Evolutionary conservation across 2,888 invertebrate species (phyloP).

Genomic region (Oscheius onirici): DNA sequence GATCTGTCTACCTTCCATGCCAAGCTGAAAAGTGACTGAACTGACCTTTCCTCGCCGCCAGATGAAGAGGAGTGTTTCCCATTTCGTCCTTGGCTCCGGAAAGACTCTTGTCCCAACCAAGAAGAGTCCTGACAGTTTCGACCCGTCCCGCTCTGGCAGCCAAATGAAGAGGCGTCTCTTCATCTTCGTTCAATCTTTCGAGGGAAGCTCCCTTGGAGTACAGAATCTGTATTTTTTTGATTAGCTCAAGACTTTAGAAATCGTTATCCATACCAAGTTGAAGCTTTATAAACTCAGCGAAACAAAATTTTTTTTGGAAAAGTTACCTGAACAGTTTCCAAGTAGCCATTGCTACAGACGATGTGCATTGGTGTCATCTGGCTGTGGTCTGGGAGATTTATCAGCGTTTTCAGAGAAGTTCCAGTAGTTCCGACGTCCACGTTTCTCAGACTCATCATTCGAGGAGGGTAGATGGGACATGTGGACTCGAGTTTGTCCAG

Average conservation of each 20-base stretch:
- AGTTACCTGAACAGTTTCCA: slow-evolving; percentile 38
- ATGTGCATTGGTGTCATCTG: slow-evolving; percentile 74
- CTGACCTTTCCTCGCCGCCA: slow-evolving; percentile 72
- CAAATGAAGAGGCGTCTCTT: slow-evolving; percentile 74
- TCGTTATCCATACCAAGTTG: background rate
- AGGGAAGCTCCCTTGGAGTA: slow-evolving; percentile 72
- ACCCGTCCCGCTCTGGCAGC: slow-evolving; percentile 72
- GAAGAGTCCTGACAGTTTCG: slow-evolving; percentile 44
- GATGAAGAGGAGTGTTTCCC: slow-evolving; percentile 74
- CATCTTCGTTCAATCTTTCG: slow-evolving; percentile 74
- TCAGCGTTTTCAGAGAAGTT: slow-evolving; percentile 51
- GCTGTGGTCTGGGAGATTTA: slow-evolving; percentile 73
- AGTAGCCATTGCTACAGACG: slow-evolving; percentile 72
- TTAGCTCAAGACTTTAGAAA: too few species aligned
- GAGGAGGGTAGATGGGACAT: background rate
- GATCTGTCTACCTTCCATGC: too few species aligned
- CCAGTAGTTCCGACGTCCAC: background rate
- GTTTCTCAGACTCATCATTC: background rate
- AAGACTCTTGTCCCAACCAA: slow-evolving; percentile 53
- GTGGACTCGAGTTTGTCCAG: slow-evolving; percentile 13
- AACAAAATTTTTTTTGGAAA: too few species aligned
- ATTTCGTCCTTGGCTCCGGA: slow-evolving; percentile 51
- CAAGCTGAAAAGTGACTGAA: background rate
- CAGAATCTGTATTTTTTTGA: slow-evolving; percentile 69
- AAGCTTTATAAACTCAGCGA: background rate